Evolutionary conservation across 2,888 invertebrate species (phyloP).

Genomic region (Chymomyza caudatula): DNA sequence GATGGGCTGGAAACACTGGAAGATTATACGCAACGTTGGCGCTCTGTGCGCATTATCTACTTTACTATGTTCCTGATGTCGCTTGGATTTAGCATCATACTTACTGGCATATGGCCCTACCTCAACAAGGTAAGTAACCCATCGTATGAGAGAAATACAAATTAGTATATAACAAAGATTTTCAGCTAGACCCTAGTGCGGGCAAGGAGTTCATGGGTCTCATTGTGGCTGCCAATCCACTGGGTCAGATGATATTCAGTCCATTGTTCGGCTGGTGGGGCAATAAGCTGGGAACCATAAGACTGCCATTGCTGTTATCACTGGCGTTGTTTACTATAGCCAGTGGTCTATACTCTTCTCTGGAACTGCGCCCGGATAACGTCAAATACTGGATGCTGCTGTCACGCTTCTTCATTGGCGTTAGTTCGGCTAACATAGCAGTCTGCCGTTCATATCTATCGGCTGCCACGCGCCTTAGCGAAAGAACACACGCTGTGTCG

Average conservation of each 20-base stretch:
- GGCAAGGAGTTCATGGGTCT: constrained; percentile 90
- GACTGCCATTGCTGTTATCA: constrained; percentile 85
- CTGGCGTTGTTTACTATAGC: constrained; percentile 85
- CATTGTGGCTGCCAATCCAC: constrained; percentile 91
- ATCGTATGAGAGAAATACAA: not conserved
- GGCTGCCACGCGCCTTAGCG: constrained; percentile 87
- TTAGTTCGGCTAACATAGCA: constrained; percentile 90
- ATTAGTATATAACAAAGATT: constrained; percentile 11
- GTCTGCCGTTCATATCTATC: constrained; percentile 91
- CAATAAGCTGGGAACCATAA: constrained; percentile 85
- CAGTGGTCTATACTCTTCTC: constrained; percentile 85
- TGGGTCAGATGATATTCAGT: constrained; percentile 91
- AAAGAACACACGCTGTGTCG: constrained; percentile 90
- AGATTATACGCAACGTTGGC: constrained; percentile 86
- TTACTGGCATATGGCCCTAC: constrained; percentile 94
- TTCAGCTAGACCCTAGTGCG: constrained; percentile 87
- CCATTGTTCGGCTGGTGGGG: constrained; percentile 92
- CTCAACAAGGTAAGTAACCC: constrained; percentile 84
- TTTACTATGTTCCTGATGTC: constrained; percentile 95
- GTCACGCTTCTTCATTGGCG: constrained; percentile 88
- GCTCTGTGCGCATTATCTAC: constrained; percentile 89
- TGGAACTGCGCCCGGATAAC: constrained; percentile 84
- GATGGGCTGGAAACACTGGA: constrained; percentile 83
- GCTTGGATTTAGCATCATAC: constrained; percentile 90
- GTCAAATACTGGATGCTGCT: constrained; percentile 87